Base-by-base conservation (phyloP, 2,797 vertebrate genomes). In the Syndactyla subalaris region DNA sequence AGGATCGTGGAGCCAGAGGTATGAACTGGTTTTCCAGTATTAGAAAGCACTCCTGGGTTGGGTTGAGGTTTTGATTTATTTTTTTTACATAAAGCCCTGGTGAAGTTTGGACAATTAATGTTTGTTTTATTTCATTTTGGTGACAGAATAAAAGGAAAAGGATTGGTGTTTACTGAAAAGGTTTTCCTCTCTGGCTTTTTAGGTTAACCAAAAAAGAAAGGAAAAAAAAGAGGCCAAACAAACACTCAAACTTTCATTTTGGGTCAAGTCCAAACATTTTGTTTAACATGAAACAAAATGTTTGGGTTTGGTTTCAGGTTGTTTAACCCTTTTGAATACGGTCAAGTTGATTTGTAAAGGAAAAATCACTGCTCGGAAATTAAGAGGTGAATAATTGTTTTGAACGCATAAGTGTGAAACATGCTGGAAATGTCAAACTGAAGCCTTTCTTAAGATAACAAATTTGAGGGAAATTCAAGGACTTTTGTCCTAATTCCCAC, bases 261-360 rank as follows among this genome's bases (percentile, higher is more conserved):
- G 96, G 93, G 95, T 95, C 96, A 95, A 95, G 95, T 95, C 94
- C 94, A 96, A 96, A 85, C 94, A 94, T 95, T 96, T 96, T 94
- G 95, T 96, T 96, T 96, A 95, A 96, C 92, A 91, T 95, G 94
- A 97, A 97, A 96, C 85, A 95, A 97, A 97, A 95, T 95, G 93
- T 96, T 96, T 97, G 96, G 94, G 94, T 96, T 95, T 96, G 95
- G 94, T 95, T 96, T 96, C 96, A 97, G 94, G 96, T 93, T 93
- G 79, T 95, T 96, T 96, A 96, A 96, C 96, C 93, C 96, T 96
- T 97, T 91, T 94, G 73, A 95, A 75, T 90, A 84, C n/a, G 76
- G 89, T 95, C 94, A 92, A 94, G 89, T 95, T 93, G 88, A 54
- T 92, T 89, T 83, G 66, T 92, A 95, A 95, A 94, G 89, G 85